Conservation (phyloP, 2,888 invertebrate genomes). For the Spisula subtruncata region DNA sequence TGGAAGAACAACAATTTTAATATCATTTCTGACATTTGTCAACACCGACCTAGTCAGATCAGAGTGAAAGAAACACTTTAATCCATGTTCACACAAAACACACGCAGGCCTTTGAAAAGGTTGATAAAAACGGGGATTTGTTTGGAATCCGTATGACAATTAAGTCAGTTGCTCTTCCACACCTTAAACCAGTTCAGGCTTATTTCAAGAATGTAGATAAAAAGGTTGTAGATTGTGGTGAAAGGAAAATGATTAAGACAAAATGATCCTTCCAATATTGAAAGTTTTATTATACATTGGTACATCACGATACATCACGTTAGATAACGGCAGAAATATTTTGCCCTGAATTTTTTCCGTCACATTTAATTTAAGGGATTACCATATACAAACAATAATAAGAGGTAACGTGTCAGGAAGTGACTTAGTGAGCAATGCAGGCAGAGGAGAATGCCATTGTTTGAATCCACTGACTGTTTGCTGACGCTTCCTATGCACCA, state of each 20-base stretch:
- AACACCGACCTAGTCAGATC: slow-evolving; percentile 19
- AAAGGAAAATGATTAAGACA: slow-evolving; percentile 27
- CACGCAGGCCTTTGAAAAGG: slow-evolving; percentile 17
- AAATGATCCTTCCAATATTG: slow-evolving; percentile 4
- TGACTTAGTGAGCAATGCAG: not conserved
- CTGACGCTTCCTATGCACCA: not conserved
- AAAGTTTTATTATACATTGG: not conserved
- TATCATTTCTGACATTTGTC: slow-evolving; percentile 25
- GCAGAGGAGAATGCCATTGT: not conserved
- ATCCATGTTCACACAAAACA: slow-evolving; percentile 49
- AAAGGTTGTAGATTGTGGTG: slow-evolving; percentile 6
- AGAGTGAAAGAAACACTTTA: slow-evolving; percentile 40
- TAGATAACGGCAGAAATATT: not conserved
- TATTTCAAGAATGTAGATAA: slow-evolving; percentile 26
- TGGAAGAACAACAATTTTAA: slow-evolving; percentile 42
- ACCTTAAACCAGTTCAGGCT: slow-evolving; percentile 13
- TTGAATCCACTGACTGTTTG: not conserved
- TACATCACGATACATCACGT: too few relatives aligned
- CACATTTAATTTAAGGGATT: not conserved
- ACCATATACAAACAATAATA: not conserved
- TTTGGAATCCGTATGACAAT: slow-evolving; percentile 31
- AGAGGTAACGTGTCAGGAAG: too few relatives aligned
- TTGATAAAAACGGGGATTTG: slow-evolving; percentile 56
- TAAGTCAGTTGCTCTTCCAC: slow-evolving; percentile 28
- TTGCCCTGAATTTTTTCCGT: not conserved